Evolutionary conservation across 2,797 vertebrate species (phyloP).

Genomic region (Chloroceryle inda): DNA sequence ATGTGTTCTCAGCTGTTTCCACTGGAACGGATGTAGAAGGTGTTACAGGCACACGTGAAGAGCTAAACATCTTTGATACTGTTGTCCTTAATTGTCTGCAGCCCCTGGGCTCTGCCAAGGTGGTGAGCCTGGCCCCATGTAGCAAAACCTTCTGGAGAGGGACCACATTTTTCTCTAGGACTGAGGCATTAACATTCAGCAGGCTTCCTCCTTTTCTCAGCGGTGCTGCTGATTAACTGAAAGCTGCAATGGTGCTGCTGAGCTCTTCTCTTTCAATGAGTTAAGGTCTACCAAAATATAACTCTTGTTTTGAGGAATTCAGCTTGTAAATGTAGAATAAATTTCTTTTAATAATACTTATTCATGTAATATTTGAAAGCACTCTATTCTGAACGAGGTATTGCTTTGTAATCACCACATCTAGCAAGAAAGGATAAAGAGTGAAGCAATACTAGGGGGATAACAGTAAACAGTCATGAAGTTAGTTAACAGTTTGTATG

Average conservation of each 20-base stretch:
- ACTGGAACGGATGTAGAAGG: fast-evolving
- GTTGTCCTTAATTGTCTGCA: not conserved
- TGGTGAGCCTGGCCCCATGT: fast-evolving
- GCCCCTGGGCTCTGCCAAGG: fast-evolving
- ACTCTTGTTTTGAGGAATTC: not conserved
- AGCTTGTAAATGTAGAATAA: not conserved
- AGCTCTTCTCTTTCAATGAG: not conserved
- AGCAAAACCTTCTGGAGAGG: not conserved
- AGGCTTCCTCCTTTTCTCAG: not conserved
- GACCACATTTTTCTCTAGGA: fast-evolving
- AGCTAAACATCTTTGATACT: not conserved
- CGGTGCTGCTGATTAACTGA: not conserved
- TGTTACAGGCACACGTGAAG: fast-evolving
- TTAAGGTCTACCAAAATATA: not conserved
- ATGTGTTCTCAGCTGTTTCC: not conserved
- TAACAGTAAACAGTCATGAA: not conserved
- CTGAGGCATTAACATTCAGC: not conserved
- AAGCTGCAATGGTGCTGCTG: not conserved
- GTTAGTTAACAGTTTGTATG: not conserved
- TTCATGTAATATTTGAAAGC: not conserved
- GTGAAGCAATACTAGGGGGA: not conserved
- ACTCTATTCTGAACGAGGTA: not conserved
- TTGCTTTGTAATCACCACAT: not conserved
- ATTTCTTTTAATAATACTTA: not conserved
- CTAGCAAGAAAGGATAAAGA: not conserved